phyloP scores from a whole-genome alignment of 2,888 invertebrate species.

The Ophonus ardosiacus region DNA sequence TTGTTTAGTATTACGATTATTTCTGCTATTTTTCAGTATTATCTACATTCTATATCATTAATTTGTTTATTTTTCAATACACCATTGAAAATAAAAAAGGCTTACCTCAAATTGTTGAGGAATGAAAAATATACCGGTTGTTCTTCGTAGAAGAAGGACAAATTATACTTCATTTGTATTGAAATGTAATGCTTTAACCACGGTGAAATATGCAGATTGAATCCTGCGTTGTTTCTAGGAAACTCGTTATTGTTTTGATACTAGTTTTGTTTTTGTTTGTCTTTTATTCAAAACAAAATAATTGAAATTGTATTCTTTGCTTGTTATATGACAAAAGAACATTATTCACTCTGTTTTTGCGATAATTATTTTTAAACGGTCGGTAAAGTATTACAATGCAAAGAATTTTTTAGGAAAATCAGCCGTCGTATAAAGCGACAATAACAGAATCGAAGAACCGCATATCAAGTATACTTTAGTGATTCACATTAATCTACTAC shows the following conservation, averaged over 20 bases:
- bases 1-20: no score
- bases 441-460: slow-evolving; percentile 32
- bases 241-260: slow-evolving; percentile 39
- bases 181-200: slow-evolving; percentile 43
- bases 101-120: no score
- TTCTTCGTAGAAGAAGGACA: slow-evolving; percentile 21
- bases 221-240: slow-evolving; percentile 46
- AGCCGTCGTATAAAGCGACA: slow-evolving; percentile 19
- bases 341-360: slow-evolving; percentile 20
- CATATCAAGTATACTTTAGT: slow-evolving; percentile 46
- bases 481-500: slow-evolving; percentile 48
- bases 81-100: no score
- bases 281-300: slow-evolving; percentile 34
- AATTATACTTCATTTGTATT: slow-evolving; percentile 12
- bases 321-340: slow-evolving; percentile 25
- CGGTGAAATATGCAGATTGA: slow-evolving; percentile 44
- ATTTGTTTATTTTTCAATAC: no score
- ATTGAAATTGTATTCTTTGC: slow-evolving; percentile 27
- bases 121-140: neutral
- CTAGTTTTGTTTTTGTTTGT: slow-evolving; percentile 27
- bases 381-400: slow-evolving; percentile 8
- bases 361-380: slow-evolving; percentile 16
- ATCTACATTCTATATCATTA: no score
- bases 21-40: no score
- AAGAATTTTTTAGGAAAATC: slow-evolving; percentile 1